Base-by-base conservation (phyloP, 2,797 vertebrate species). In the Sitta carolinensis region DNA sequence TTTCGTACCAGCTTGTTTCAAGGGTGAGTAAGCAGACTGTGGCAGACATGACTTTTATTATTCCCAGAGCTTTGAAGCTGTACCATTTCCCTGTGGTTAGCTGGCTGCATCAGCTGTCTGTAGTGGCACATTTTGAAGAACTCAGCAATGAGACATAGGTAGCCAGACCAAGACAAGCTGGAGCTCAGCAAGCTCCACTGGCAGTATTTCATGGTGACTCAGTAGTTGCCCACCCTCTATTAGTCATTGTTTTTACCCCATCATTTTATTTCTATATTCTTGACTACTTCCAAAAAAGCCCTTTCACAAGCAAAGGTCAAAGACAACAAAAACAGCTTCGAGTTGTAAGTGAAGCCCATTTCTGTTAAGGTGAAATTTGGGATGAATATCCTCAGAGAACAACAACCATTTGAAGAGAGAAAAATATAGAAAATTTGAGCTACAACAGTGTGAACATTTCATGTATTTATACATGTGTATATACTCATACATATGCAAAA, bases 11-110 rank as follows among this genome's bases (percentile, higher is more conserved):
- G 55, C 70, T 94, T 16, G 10, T 84, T 80, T 78, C 55, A 72
- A 79, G 90, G 94, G 52, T 93, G 95, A 94, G 90, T 82, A 96
- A 96, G 80, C 87, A 95, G 90, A 74, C 57, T 19, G 93, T 61
- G 89, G 83, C 93, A 89, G 90, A 89, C 85, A 61, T 18, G 73
- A 64, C 83, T 93, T 58, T 74, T 61, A 63, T 85, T 93, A 76
- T 86, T 93, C 89, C 88, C 89, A 47, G 62, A n/a, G 89, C 83
- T 88, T 50, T 87, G 95, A 91, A 91, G 95, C 7, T 22, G 34
- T 32, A 66, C 86, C 51, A 23, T 61, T 81, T 74, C 84, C 12
- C 82, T 47, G 90, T 4, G 89, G 88, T 84, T 76, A 47, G 88
- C 84, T 90, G 87, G 27, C 90, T 85, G 42, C 68, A 47, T 51